Base-by-base conservation (phyloP, 2,888 invertebrate species). In the Lochmaea crataegi region DNA sequence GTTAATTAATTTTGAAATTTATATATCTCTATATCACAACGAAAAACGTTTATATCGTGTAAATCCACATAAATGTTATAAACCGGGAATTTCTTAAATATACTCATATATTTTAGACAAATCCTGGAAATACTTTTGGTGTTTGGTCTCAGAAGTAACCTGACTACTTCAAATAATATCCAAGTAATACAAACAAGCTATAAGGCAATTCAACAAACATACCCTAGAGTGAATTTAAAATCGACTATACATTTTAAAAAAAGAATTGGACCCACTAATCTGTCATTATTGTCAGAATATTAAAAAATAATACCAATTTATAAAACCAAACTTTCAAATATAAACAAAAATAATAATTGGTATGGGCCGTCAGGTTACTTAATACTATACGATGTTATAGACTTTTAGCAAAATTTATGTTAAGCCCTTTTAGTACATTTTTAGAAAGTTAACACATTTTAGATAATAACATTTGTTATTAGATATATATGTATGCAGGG, bases 401-500 rank as follows among this genome's bases (percentile, higher is more conserved):
- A n/a, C n/a, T n/a, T n/a, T n/a, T n/a, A n/a, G 14, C 9, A 60
- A 38, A 60, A 32, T 26, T 32, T 38, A 38, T 41, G 38, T 41
- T n/a, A 26, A 63, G 56, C 18, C 42, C 53, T 53, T 48, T 68
- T 64, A 41, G 45, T 18, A 42, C 14, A 41, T 53, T 68, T 68
- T 68, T 63, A 68, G 68, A n/a, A n/a, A 51, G 38, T 66, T 57
- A 51, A 68, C n/a, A 32, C 48, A 68, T 26, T 45, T 58, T 51
- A 69, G 63, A 56, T 48, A n/a, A 16, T 63, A 63, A 41, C 38
- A 74, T 71, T 74, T 64, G 67, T 67, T 71, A 56, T 66, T 48
- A 73, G 64, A 38, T 68, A 61, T 9, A 38, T 51, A 68, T 12
- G 63, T 67, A 65, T 71, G 65, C 53, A 74, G 18, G 68, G 72